Base-by-base conservation (phyloP, 2,888 invertebrate species). In the Diachrysia chrysitis region DNA sequence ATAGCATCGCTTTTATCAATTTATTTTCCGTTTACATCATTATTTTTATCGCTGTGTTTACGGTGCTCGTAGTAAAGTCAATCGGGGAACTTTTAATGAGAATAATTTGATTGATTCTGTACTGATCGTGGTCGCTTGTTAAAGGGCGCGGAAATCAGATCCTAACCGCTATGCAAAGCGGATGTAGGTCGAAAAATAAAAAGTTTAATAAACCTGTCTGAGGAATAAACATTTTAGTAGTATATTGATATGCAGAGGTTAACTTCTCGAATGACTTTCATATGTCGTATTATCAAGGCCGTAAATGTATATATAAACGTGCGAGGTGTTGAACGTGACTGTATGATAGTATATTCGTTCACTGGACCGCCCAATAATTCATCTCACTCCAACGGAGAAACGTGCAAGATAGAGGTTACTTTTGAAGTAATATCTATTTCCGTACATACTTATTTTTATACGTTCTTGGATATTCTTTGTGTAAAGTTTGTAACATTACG, bases 341-440 rank as follows among this genome's bases (percentile, higher is more conserved):
- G 69, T 75, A 69, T 75, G 76, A 73, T 78, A 73, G 72, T 74
- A 74, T 80, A 82, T 76, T 78, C 80, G 81, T 80, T 82, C 79
- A 78, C 76, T 79, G 71, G 66, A 63, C 61, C 63, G 68, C 71
- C 73, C 76, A 66, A 10, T 74, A 78, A 78, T 46, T 73, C 71
- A 66, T 81, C 83, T 69, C 76, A 67, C 76, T 84, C 78, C 51
- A 62, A 64, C 74, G 23, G 58, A 53, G 32, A 73, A 60, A 70
- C 54, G 72, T 73, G 68, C 53, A 74, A 78, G 82, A 83, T 62
- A 66, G 68, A 74, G 63, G 60, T 77, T 84, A 80, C 78, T 84
- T 80, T 79, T 71, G 67, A 68, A 75, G 82, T 79, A 83, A 84
- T 81, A 81, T 83, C 84, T 86, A 85, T 87, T 85, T 83, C 80